phyloP scores from a whole-genome alignment of 2,888 invertebrate genomes.

The Antheraea yamamai region DNA sequence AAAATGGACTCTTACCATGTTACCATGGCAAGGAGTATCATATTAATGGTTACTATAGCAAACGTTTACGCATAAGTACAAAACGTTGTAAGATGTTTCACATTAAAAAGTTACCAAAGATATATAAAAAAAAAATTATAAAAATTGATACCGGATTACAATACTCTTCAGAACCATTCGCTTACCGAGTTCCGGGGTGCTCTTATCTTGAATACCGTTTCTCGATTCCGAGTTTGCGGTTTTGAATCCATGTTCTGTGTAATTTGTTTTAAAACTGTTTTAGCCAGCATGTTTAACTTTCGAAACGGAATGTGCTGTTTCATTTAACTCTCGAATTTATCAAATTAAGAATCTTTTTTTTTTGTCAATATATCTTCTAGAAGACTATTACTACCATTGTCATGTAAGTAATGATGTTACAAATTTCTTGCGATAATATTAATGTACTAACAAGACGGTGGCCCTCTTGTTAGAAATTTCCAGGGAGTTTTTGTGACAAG shows the following conservation, averaged over 20 bases:
- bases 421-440: too few relatives aligned
- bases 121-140: conserved; percentile 3
- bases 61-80: too few relatives aligned
- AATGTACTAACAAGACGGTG: not conserved
- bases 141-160: conserved; percentile 37
- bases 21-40: too few relatives aligned
- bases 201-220: conserved; percentile 11
- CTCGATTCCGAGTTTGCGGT: conserved; percentile 13
- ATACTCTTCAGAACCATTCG: not conserved
- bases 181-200: not conserved
- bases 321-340: not conserved
- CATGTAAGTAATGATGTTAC: too few relatives aligned
- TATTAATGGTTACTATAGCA: too few relatives aligned
- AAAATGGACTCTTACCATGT: too few relatives aligned
- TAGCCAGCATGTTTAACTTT: not conserved
- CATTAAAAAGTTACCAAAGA: not conserved
- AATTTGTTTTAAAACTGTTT: conserved; percentile 6
- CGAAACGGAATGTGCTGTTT: not conserved
- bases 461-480: too few relatives aligned
- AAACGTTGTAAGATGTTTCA: too few relatives aligned
- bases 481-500: too few relatives aligned
- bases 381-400: too few relatives aligned
- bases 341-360: not conserved
- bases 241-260: not conserved
- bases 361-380: too few relatives aligned